A percentile compares a stretch with the other conserved stretches of the same genome.
These are phyloP conservation scores for Netelia fuscicornis DNA, from an alignment of 2,888 invertebrate species.

Conservation along the genomic window DNA sequence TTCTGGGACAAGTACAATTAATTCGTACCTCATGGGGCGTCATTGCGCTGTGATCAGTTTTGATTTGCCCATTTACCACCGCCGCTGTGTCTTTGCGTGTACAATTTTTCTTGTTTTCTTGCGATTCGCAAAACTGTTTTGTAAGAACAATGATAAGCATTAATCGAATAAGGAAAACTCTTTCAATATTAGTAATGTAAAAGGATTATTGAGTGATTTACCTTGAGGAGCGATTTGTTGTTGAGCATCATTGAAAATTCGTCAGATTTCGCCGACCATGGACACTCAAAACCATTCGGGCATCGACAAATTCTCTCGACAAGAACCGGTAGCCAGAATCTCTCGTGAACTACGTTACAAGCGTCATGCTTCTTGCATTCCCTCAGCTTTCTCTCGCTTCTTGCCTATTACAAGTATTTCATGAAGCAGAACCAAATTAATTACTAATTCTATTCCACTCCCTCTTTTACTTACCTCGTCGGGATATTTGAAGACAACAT, in stretches of 20 bases:
- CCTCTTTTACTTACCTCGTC: slow-evolving; percentile 76
- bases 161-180: not conserved
- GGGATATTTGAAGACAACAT: slow-evolving; percentile 79
- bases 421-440: not conserved
- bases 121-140: slow-evolving; percentile 86
- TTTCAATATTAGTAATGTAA: slow-evolving; percentile 5
- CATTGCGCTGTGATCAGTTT: slow-evolving; percentile 82
- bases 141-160: not conserved
- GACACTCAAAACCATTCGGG: slow-evolving; percentile 86
- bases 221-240: slow-evolving; percentile 88
- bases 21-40: slow-evolving; percentile 85
- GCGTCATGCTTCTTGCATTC: slow-evolving; percentile 85
- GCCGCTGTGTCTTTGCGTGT: slow-evolving; percentile 83
- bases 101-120: slow-evolving; percentile 84
- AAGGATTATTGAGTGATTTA: slow-evolving; percentile 74
- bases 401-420: slow-evolving; percentile 83
- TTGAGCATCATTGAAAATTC: slow-evolving; percentile 85
- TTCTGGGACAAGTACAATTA: slow-evolving; percentile 86
- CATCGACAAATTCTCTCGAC: slow-evolving; percentile 88
- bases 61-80: slow-evolving; percentile 84
- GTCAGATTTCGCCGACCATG: slow-evolving; percentile 84
- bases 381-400: slow-evolving; percentile 87
- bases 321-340: slow-evolving; percentile 87
- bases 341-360: slow-evolving; percentile 86
- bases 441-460: slow-evolving; percentile 5